Conservation (phyloP, 2,797 vertebrate species). For the Remorina albescens region DNA sequence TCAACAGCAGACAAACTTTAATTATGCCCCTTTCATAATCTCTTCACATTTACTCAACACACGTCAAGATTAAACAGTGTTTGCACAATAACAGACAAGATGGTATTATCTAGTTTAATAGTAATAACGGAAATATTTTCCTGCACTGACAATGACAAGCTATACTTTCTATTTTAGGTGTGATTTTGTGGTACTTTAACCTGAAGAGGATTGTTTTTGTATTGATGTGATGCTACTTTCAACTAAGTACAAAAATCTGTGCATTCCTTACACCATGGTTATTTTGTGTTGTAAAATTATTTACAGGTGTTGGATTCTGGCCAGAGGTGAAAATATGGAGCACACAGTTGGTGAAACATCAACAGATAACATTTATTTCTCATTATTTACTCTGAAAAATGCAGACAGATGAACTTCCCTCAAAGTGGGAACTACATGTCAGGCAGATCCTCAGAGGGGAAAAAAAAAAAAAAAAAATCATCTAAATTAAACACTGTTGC, state of each 20-base stretch:
- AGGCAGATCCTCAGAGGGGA: slow-evolving; percentile 55
- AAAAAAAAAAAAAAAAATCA: slow-evolving; percentile 20
- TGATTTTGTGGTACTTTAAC: not conserved
- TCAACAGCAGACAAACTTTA: not conserved
- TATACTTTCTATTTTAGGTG: not conserved
- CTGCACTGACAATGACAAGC: not conserved
- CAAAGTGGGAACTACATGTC: slow-evolving; percentile 57
- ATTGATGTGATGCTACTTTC: not conserved
- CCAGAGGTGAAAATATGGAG: slow-evolving; percentile 32
- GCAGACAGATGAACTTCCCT: slow-evolving; percentile 63
- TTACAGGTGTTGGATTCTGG: not conserved
- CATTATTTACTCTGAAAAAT: slow-evolving; percentile 68
- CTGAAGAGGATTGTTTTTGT: not conserved
- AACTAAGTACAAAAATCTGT: not conserved
- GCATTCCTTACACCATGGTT: not conserved
- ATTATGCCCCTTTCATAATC: not conserved
- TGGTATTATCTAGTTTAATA: not conserved
- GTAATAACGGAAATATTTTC: not conserved
- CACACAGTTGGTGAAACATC: slow-evolving; percentile 52
- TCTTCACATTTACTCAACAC: not conserved
- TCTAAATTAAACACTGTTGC: slow-evolving; percentile 28
- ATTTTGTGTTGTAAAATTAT: not conserved
- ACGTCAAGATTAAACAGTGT: not conserved
- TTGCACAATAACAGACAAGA: not conserved
- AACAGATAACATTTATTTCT: slow-evolving; percentile 77